Evolutionary conservation across 2,797 vertebrate genomes (phyloP), one percentile per base, ranked within the genome.

Genomic region (Pachyuromys duprasi): DNA sequence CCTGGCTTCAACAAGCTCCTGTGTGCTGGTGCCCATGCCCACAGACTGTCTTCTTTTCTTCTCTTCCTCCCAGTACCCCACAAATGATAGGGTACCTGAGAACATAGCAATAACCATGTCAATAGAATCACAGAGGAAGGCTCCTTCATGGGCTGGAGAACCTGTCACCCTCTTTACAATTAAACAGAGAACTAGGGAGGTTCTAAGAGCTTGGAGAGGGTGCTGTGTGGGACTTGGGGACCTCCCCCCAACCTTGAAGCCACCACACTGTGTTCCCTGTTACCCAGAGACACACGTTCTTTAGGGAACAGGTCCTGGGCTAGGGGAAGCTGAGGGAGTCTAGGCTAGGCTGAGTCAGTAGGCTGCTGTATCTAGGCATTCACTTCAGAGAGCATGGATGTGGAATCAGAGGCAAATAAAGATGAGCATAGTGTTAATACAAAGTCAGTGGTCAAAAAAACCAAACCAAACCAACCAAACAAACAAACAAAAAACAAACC

Each of bases 271-370:
- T 0, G 8, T 3, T 26, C 18, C 53, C 0, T 9, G 5, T 22
- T 12, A 15, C 33, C 53, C 22, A 2, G 72, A 11, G 49, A 67
- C 81, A 84, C 28, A n/a, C 60, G 13, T 36, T 60, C 91, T 80
- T 72, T 63, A 67, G 67, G 49, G 93, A 62, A 33, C 67, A 79
- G 74, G n/a, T 67, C 82, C 79, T 39, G 81, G 42, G 55, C 42
- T 88, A 57, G 92, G 78, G 95, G 80, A 80, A 91, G 81, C 81
- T 89, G 24, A 4, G 36, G 26, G 70, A 97, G 90, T 79, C 80
- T 22, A n/a, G 6, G 31, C 67, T 80, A 92, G 86, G 8, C 53
- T 86, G 33, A 22, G 74, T 88, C 93, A 72, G 24, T 75, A 24
- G 60, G 63, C 36, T 67, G 53, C 72, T 65, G 78, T 26, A 33